Conservation (phyloP, 2,888 invertebrate species). For the Lasioglossum vierecki region DNA sequence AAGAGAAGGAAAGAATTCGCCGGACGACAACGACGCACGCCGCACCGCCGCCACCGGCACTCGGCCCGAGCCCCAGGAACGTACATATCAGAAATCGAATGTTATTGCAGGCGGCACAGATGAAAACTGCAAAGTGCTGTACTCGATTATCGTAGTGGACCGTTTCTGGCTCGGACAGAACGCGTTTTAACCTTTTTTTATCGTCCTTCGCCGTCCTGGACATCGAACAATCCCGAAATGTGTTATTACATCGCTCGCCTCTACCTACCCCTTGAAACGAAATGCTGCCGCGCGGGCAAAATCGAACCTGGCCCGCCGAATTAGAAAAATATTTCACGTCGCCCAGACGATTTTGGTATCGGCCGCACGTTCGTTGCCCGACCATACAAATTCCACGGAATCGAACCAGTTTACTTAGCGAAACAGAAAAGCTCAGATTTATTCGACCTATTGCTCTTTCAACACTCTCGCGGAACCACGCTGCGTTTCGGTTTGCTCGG, state of each 20-base stretch:
- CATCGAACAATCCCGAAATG: slow-evolving; percentile 7
- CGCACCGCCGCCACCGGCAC: slow-evolving; percentile 23
- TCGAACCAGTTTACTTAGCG: slow-evolving; percentile 7
- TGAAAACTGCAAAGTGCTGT: slow-evolving; percentile 63
- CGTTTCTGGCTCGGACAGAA: slow-evolving; percentile 36
- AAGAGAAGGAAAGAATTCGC: slow-evolving; percentile 41
- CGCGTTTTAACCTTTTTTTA: slow-evolving; percentile 21
- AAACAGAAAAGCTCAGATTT: slow-evolving; percentile 12
- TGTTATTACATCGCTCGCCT: slow-evolving; percentile 6
- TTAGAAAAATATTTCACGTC: neutral
- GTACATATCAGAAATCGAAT: slow-evolving; percentile 62
- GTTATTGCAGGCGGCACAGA: slow-evolving; percentile 55
- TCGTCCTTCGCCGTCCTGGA: slow-evolving; percentile 19
- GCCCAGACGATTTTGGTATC: slow-evolving; percentile 12
- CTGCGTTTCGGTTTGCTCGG: neutral
- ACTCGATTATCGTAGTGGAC: slow-evolving; percentile 61
- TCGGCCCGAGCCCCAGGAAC: neutral
- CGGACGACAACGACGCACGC: slow-evolving; percentile 18
- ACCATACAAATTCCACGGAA: slow-evolving; percentile 6
- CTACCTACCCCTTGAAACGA: slow-evolving; percentile 3
- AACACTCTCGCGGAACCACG: neutral
- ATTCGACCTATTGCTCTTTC: slow-evolving; percentile 5
- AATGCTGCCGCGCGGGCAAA: neutral
- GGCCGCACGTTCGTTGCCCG: neutral
- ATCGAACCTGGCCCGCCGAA: neutral